Evolutionary conservation across 2,888 invertebrate genomes (phyloP).

Genomic region (Gryllus longicercus): DNA sequence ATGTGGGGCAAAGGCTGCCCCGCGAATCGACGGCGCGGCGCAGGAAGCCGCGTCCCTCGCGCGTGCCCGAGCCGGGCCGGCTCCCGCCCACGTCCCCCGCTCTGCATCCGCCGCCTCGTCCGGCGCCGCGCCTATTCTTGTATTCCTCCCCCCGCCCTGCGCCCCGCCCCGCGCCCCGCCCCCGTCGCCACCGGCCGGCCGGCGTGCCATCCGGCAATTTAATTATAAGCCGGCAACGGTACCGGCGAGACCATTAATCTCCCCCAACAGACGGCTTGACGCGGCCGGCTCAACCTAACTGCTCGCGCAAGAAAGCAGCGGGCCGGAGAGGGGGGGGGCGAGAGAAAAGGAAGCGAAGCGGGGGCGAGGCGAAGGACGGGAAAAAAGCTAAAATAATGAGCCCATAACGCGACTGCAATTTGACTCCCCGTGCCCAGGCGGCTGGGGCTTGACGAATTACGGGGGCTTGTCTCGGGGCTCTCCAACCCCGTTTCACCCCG

Average conservation of each 20-base stretch:
- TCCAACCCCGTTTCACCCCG: background rate
- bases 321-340: background rate
- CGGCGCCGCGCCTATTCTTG: too few relatives aligned
- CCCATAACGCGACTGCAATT: constrained; percentile 17
- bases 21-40: too few relatives aligned
- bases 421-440: background rate
- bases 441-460: background rate
- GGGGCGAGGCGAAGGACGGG: background rate
- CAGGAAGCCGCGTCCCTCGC: too few relatives aligned
- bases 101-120: too few relatives aligned
- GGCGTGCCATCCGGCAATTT: constrained; percentile 17
- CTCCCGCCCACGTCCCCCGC: too few relatives aligned
- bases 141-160: too few relatives aligned
- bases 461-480: background rate
- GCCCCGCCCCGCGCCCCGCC: background rate
- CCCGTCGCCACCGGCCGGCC: background rate
- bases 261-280: background rate
- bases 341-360: background rate
- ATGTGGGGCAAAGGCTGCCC: too few relatives aligned
- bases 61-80: too few relatives aligned
- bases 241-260: constrained; percentile 6
- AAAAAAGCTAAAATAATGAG: constrained; percentile 17
- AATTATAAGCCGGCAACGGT: constrained; percentile 17
- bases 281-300: constrained; percentile 2
- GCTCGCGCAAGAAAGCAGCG: constrained; percentile 1